A percentile compares a stretch with the other conserved stretches of the same genome.
Evolutionary conservation across 2,888 invertebrate genomes (phyloP).

Genomic region (Strigamia transsilvanica): DNA sequence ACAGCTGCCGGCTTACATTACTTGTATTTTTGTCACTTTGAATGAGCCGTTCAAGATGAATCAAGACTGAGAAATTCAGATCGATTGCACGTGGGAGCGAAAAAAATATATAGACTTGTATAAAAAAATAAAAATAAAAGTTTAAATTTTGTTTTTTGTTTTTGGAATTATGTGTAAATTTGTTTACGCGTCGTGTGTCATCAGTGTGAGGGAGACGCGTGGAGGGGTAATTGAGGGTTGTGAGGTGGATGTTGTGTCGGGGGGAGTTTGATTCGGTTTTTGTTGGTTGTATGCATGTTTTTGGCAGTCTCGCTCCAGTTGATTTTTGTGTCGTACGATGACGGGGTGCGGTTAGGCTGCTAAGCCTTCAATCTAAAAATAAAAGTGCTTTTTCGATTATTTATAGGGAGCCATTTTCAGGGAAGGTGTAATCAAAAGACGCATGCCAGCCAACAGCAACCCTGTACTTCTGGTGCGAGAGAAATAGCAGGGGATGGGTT

Average conservation of each 20-base stretch:
- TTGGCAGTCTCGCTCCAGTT: not conserved
- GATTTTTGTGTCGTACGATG: conserved; percentile 32
- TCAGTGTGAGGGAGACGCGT: not conserved
- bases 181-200: not conserved
- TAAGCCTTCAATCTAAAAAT: conserved; percentile 36
- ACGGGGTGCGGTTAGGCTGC: conserved; percentile 13
- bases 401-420: conserved; percentile 32
- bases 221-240: not conserved
- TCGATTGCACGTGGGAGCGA: not conserved
- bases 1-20: conserved; percentile 20
- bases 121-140: too few relatives aligned
- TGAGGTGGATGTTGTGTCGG: not conserved
- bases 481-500: conserved; percentile 22
- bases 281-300: not conserved
- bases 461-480: not conserved
- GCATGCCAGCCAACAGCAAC: not conserved
- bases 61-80: not conserved
- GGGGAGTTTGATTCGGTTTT: not conserved
- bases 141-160: not conserved
- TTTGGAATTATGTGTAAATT: not conserved
- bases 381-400: conserved; percentile 22
- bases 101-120: not conserved
- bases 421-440: conserved; percentile 32
- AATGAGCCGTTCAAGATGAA: not conserved
- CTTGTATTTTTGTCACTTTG: conserved; percentile 12